A percentile compares a stretch with the other conserved stretches of the same genome.
These are phyloP conservation scores for Corapipo altera DNA, from an alignment of 2,113 vertebrate genomes.

Conservation along the genomic window DNA sequence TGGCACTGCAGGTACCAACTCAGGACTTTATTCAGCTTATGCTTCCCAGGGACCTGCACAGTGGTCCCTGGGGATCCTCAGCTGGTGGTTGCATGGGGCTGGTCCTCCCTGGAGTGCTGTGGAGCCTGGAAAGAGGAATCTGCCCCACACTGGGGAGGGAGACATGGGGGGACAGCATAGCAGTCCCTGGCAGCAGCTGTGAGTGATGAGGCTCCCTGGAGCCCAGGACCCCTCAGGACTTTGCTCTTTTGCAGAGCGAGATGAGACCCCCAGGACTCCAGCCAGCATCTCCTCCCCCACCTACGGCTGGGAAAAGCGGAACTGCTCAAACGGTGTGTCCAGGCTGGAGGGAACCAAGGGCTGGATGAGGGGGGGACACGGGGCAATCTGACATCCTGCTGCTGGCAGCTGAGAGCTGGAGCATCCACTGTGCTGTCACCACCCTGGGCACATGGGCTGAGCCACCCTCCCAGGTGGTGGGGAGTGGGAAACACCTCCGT, in stretches of 20 bases:
- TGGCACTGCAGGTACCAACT: constrained; percentile 71
- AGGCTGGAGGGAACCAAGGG: not conserved
- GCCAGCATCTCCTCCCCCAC: constrained; percentile 75
- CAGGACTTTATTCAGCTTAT: not conserved
- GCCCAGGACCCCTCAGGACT: not conserved
- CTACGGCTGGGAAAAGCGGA: constrained; percentile 47
- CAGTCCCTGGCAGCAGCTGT: not conserved
- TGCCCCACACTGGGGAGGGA: fast-evolving
- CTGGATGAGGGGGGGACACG: not conserved
- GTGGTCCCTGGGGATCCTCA: not conserved
- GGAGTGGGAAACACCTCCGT: fast-evolving
- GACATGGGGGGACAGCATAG: fast-evolving
- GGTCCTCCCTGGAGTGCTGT: not conserved
- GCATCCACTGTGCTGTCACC: too few relatives aligned
- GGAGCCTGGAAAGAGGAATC: fast-evolving
- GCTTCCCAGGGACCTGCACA: not conserved
- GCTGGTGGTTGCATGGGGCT: not conserved
- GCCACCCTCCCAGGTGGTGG: not conserved
- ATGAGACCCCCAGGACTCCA: constrained; percentile 73
- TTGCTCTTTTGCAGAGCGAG: constrained; percentile 71
- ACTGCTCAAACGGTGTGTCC: constrained; percentile 10
- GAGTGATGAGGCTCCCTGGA: fast-evolving
- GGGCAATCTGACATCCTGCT: not conserved
- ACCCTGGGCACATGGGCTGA: not conserved
- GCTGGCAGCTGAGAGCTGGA: not conserved